These are phyloP conservation scores for Trinectes maculatus DNA, from an alignment of 2,113 vertebrate species.

Conservation along the genomic window DNA sequence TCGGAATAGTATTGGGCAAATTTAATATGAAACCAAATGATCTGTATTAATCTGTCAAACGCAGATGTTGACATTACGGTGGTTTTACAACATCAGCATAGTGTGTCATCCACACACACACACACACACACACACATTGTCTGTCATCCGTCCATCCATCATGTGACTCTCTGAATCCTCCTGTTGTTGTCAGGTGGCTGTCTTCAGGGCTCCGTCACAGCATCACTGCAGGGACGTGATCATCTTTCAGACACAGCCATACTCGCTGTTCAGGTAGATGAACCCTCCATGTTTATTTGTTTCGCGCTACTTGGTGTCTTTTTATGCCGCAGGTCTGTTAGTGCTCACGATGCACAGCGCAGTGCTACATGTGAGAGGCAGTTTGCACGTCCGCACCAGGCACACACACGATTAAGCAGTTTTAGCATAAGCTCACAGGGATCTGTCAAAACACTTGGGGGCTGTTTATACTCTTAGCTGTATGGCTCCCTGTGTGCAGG, in stretches of 20 bases:
- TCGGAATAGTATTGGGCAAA: too few species aligned
- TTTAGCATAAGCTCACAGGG: constrained; percentile 38
- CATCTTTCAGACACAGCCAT: constrained; percentile 93
- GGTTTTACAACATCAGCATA: too few species aligned
- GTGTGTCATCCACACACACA: too few species aligned
- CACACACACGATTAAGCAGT: constrained; percentile 41
- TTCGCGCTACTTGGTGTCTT: too few species aligned
- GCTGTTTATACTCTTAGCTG: background rate
- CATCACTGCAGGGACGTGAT: constrained; percentile 89
- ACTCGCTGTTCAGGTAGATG: constrained; percentile 91
- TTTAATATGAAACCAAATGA: too few species aligned
- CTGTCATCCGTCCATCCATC: background rate
- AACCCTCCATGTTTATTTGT: too few species aligned
- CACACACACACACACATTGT: too few species aligned
- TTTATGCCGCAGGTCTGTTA: too few species aligned
- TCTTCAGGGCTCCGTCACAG: constrained; percentile 67
- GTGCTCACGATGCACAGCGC: background rate
- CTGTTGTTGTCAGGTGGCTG: constrained; percentile 60
- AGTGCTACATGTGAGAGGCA: background rate
- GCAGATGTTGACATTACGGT: too few species aligned
- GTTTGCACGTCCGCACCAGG: background rate
- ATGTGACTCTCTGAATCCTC: background rate
- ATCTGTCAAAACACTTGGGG: constrained; percentile 4
- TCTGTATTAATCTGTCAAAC: too few species aligned
- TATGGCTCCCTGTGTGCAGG: background rate